Base-by-base conservation (phyloP, 2,888 invertebrate genomes). In the Stenchaetothrips biformis region DNA sequence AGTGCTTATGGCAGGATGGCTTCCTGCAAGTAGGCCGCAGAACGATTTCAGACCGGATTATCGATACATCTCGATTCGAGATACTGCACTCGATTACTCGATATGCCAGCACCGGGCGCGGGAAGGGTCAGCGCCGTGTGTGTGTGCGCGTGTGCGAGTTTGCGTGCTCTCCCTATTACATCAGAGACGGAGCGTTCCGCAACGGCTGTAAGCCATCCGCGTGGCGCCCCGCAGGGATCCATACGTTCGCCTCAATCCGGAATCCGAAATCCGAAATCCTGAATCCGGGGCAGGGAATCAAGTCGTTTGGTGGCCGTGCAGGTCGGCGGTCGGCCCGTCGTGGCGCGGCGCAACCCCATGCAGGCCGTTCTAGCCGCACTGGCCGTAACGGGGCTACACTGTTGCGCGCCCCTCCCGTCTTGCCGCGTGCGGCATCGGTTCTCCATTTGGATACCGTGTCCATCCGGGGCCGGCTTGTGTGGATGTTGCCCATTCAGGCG, bases 371-470 rank as follows among this genome's bases (percentile, higher is more conserved):
- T 37, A 4, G 37, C 37, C 37, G 37, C 4, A 4, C 37, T 37
- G 37, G 37, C 37, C 37, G 37, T 37, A 37, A 37, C 37, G 37
- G 37, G 37, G 37, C 37, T 37, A 37, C 37, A 37, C 37, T 37
- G 37, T 37, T 37, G 37, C 37, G 37, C 37, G 37, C 37, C 37
- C 37, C 37, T 37, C 4, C 37, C 37, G 53, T 16, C 53, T 53
- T 53, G 53, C 53, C 2, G 53, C 16, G 53, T 6, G 67, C 67
- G 21, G 67, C 67, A 74, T 74, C 67, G 67, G 67, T 74, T 74
- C 67, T 74, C 67, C 67, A 74, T 74, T 74, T 74, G 67, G 25
- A 21, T 74, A 8, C 67, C 67, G 25, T 25, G 59, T 59, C 59
- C 59, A 18, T 59, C 59, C 13, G 59, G 16, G 59, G 18, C 9